Conservation (phyloP, 2,797 vertebrate species). For the Sebastes minor region DNA sequence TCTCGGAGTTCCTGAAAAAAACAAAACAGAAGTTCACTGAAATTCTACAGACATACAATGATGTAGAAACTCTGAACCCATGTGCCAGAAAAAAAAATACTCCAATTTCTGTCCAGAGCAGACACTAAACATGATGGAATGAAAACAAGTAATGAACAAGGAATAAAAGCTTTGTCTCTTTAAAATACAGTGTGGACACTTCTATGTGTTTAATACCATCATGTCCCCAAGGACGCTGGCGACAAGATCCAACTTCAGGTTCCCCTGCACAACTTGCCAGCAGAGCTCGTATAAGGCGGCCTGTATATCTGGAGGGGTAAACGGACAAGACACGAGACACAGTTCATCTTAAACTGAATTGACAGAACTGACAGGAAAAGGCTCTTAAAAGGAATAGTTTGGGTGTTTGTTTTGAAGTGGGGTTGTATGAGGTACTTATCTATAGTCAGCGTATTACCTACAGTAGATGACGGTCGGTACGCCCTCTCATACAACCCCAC, state of each 20-base stretch:
- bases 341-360: background rate
- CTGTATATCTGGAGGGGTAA: constrained; percentile 87
- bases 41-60: too few relatives aligned
- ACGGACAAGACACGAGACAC: constrained; percentile 5
- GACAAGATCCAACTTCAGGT: constrained; percentile 93
- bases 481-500: too few relatives aligned
- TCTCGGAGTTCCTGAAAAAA: constrained; percentile 90
- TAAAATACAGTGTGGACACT: background rate
- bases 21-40: constrained; percentile 1
- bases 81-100: background rate
- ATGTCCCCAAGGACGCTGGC: constrained; percentile 90
- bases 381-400: background rate
- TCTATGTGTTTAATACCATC: constrained; percentile 82
- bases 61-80: background rate
- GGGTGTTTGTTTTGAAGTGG: too few relatives aligned
- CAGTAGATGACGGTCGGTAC: too few relatives aligned
- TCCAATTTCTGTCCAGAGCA: background rate
- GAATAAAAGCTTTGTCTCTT: background rate
- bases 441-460: too few relatives aligned
- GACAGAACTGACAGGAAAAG: background rate
- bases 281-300: constrained; percentile 94
- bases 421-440: too few relatives aligned
- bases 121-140: background rate
- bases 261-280: constrained; percentile 93
- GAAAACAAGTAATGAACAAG: background rate